phyloP scores from a whole-genome alignment of 2,113 vertebrate species.

The Oxygymnocypris stewartii region DNA sequence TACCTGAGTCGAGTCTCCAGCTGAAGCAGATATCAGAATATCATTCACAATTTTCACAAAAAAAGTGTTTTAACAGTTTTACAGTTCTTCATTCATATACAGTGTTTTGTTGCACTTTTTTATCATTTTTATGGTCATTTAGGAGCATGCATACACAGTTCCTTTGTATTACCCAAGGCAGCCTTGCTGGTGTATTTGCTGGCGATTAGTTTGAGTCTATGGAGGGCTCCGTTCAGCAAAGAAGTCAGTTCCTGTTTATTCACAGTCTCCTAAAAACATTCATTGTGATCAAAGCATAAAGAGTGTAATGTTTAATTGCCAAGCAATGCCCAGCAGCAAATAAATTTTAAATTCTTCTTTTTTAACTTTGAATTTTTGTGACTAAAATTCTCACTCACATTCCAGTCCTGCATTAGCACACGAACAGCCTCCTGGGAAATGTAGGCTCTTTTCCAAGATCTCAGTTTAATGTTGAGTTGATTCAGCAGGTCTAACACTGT shows the following conservation, averaged over 20 bases:
- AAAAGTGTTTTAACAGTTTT: too few relatives aligned
- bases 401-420: slow-evolving; percentile 84
- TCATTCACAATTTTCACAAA: background rate
- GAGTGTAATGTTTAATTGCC: background rate
- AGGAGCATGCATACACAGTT: background rate
- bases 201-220: slow-evolving; percentile 69
- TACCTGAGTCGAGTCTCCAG: slow-evolving; percentile 73
- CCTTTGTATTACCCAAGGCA: slow-evolving; percentile 64
- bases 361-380: background rate
- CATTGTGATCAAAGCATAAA: background rate
- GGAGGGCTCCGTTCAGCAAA: slow-evolving; percentile 65
- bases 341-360: background rate
- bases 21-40: slow-evolving; percentile 65
- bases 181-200: slow-evolving; percentile 77
- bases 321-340: background rate
- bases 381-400: slow-evolving; percentile 75
- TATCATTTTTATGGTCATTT: background rate
- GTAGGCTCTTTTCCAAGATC: slow-evolving; percentile 81
- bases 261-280: slow-evolving; percentile 67
- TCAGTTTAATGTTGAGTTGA: slow-evolving; percentile 79
- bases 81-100: too few relatives aligned
- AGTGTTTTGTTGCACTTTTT: background rate
- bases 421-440: slow-evolving; percentile 82
- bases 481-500: slow-evolving; percentile 77
- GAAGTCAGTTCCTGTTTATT: slow-evolving; percentile 67